Evolutionary conservation across 2,888 invertebrate species (phyloP).

Genomic region (Zygogramma bicolorata): DNA sequence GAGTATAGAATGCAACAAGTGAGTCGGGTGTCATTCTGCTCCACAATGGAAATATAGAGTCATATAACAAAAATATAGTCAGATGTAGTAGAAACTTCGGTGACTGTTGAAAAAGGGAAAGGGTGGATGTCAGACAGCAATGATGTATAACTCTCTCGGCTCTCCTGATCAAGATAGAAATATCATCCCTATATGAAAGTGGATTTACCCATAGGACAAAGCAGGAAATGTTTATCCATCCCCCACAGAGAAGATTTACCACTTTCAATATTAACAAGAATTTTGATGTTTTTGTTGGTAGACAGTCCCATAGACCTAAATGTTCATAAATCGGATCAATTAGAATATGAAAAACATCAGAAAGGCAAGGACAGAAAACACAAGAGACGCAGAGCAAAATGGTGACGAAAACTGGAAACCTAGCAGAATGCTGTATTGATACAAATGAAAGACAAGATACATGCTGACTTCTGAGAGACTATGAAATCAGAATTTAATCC

Average conservation of each 20-base stretch:
- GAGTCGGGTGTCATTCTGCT: slow-evolving; percentile 21
- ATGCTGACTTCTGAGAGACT: background rate
- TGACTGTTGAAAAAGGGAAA: slow-evolving; percentile 27
- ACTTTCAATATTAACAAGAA: slow-evolving; percentile 17
- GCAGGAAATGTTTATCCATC: background rate
- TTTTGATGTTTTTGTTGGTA: background rate
- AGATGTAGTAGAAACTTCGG: slow-evolving; percentile 17
- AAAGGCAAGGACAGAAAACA: background rate
- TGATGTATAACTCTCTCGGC: slow-evolving; percentile 36
- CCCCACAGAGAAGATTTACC: slow-evolving; percentile 12
- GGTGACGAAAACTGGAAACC: background rate
- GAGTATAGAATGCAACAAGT: background rate
- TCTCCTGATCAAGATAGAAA: slow-evolving; percentile 43
- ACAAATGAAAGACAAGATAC: background rate
- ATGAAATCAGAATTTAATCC: background rate
- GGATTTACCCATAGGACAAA: slow-evolving; percentile 27
- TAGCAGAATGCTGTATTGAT: background rate
- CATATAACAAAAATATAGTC: slow-evolving; percentile 11
- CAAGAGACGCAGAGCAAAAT: background rate
- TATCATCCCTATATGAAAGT: slow-evolving; percentile 17
- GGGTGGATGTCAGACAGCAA: slow-evolving; percentile 34
- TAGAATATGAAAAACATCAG: background rate
- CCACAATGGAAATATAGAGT: slow-evolving; percentile 24
- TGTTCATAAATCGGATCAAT: background rate
- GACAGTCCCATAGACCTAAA: background rate